Base-by-base conservation (phyloP, 2,113 vertebrate species). In the Columbina picui region DNA sequence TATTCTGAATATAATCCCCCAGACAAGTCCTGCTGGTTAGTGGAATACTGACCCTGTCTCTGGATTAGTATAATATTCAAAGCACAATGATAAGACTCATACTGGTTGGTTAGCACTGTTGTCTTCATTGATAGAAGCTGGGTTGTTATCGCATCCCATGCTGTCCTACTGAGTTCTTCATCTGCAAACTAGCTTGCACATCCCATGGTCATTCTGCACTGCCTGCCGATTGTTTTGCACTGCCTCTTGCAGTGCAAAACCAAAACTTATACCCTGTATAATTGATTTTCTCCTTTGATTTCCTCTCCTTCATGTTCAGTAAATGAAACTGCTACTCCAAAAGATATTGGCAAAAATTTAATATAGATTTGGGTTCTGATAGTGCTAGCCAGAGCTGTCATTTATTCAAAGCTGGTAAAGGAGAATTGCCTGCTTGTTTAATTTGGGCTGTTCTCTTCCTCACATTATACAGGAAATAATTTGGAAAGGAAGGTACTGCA, bases 301-400 rank as follows among this genome's bases (percentile, higher is more conserved):
- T 97, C 85, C 85, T 96, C 41, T 87, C 49, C 39, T 63, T 53
- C 93, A 93, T 84, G 59, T 95, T 76, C 63, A 70, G 52, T 94
- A 97, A 80, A 96, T 96, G 83, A 87, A 84, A 80, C n/a, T 74
- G 34, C 59, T 84, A 14, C 65, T 91, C 12, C 49, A 69, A 81
- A 91, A 95, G 87, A 93, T 94, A 94, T 29, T 71, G 74, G 91
- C 80, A 52, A 84, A 94, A 96, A 81, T 97, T 97, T 97, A 97
- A 97, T 98, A 97, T 97, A 97, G 96, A 97, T 98, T 95, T 91
- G 50, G 21, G 59, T 70, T 92, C 61, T 70, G 96, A 97, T 92
- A 95, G 8, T 74, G 26, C 36, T 38, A 56, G 73, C 25, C 41
- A 91, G 55, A 36, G 2, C 78, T 94, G n/a, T 78, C 84, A 67